Base-by-base conservation (phyloP, 30 jellyfish, hydroid and myxozoan species). In the Cassiopea xamachana region DNA sequence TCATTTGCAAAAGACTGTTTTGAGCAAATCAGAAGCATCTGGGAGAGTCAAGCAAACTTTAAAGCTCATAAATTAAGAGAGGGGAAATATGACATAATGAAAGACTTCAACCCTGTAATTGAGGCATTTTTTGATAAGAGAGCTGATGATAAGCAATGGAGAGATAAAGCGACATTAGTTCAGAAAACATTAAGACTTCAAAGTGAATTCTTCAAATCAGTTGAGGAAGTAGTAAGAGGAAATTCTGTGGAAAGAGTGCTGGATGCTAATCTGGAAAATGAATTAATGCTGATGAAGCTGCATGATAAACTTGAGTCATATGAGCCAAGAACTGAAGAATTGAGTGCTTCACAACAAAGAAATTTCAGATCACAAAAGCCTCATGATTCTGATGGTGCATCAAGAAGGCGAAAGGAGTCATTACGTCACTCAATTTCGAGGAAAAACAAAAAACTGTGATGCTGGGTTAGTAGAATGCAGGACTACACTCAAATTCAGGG, bases 1-100 rank as follows among this genome's bases (percentile, higher is more conserved):
- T 48, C 81, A 6, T 44, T 77, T 18, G 84, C 88, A 27, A 87
- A 80, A 69, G 82, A 73, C 60, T 87, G 75, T 86, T 72, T 71
- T 64, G 80, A 46, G 70, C 73, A 77, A n/a, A 71, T 87, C 1
- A 48, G 49, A 47, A 58, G 60, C 14, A 78, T 87, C 17, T 87
- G 90, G 87, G 90, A 87, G 70, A 87, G 94, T 58, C 94, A 87
- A 50, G 90, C 86, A 46, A 74, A 72, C 18, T 79, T 87, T 81
- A 87, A 87, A 50, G 74, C 86, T 17, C 80, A 76, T 46, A 78
- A 87, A 68, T 12, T 79, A 81, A 67, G 60, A 69, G 94, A 87
- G 68, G 75, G 69, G 13, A 76, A 46, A 46, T 58, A 68, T 48
- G 76, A 60, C 17, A 79, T 69, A 0, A 87, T 87, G 94, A 18